Percentiles rank a stretch among this genome's conserved stretches.
Conservation (phyloP, 2,113 vertebrate genomes). For the Eleginops maclovinus region DNA sequence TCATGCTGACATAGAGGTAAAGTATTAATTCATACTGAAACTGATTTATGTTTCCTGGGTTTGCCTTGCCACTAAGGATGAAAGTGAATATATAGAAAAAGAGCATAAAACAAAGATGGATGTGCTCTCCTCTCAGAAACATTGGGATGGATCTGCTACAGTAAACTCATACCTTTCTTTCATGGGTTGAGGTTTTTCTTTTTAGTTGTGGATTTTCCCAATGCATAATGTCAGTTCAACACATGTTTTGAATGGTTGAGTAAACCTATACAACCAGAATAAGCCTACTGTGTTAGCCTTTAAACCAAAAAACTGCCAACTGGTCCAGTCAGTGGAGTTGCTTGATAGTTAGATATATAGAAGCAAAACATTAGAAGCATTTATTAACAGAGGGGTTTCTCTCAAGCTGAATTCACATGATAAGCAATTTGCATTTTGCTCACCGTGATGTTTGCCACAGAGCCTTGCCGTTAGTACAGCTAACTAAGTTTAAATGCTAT, state of each 20-base stretch:
- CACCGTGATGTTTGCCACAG: too few species aligned
- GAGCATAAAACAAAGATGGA: neutral
- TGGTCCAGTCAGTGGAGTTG: neutral
- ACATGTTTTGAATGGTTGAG: neutral
- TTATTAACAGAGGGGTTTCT: too few species aligned
- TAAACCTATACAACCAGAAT: neutral
- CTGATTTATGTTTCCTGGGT: neutral
- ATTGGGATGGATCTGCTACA: neutral
- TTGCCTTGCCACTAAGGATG: neutral
- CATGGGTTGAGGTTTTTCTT: too few species aligned
- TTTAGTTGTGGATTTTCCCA: neutral
- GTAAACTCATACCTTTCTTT: neutral
- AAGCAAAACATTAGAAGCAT: too few species aligned
- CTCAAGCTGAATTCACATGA: too few species aligned
- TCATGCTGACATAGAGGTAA: constrained; percentile 67
- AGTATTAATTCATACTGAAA: constrained; percentile 10
- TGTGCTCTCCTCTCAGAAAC: neutral
- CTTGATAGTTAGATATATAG: too few species aligned
- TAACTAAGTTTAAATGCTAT: too few species aligned
- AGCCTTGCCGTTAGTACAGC: too few species aligned
- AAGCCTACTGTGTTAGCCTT: constrained; percentile 11
- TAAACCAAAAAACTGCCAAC: constrained; percentile 13
- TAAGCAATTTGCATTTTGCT: too few species aligned
- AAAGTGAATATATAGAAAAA: constrained; percentile 4
- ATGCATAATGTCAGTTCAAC: neutral